Conservation (phyloP, 92 coral and sea anemone genomes). For the Paramuricea clavata region DNA sequence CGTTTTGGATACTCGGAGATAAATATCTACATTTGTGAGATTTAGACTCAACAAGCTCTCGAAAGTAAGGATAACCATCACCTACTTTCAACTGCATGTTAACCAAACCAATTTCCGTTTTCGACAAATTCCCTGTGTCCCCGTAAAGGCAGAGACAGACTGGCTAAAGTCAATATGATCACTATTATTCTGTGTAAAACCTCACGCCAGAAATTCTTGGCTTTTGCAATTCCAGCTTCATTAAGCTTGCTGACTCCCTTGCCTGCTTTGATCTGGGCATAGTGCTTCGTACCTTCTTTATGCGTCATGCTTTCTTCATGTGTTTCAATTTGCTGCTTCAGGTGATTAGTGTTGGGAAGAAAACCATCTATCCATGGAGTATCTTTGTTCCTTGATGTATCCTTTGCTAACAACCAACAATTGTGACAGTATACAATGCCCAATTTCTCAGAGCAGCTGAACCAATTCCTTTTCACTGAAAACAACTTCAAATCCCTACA, state of each 20-base stretch:
- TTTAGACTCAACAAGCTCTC: too few relatives aligned
- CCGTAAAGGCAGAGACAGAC: neutral
- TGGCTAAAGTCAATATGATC: neutral
- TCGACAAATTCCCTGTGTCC: neutral
- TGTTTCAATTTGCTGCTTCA: conserved; percentile 63
- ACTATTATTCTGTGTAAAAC: neutral
- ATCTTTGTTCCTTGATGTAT: neutral
- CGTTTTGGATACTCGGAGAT: neutral
- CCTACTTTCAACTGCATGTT: neutral
- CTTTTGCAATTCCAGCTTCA: neutral
- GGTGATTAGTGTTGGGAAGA: conserved; percentile 57
- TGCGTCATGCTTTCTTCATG: neutral
- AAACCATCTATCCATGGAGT: conserved; percentile 5
- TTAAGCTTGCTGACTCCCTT: neutral
- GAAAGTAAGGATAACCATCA: neutral
- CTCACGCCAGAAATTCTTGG: too few relatives aligned
- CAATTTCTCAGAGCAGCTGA: neutral
- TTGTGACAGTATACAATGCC: neutral
- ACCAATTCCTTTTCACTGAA: neutral
- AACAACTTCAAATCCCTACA: conserved; percentile 1
- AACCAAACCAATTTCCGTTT: neutral
- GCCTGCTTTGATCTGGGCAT: too few relatives aligned
- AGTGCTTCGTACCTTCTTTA: too few relatives aligned
- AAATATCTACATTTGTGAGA: neutral
- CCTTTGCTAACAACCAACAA: neutral